Evolutionary conservation across 2,797 vertebrate species (phyloP).

Genomic region (Xenentodon cancila): DNA sequence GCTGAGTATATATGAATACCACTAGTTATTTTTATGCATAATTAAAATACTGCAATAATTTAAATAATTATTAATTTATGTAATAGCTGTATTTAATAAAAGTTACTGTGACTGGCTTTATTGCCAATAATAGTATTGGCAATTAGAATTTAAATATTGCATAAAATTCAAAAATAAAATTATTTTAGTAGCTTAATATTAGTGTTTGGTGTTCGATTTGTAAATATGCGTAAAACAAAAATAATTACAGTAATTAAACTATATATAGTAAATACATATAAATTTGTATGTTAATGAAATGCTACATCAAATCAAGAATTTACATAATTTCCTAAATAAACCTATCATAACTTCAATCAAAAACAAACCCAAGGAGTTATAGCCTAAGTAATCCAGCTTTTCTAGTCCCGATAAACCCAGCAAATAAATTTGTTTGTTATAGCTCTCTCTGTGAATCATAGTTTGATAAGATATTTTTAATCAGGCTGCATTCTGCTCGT

Average conservation of each 20-base stretch:
- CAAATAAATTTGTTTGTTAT: conserved; percentile 18
- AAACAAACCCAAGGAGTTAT: not conserved
- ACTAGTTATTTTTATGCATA: not conserved
- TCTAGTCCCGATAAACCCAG: not conserved
- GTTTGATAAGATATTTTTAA: conserved; percentile 55
- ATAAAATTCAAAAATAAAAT: too few species aligned
- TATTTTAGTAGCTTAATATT: too few species aligned
- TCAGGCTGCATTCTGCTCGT: conserved; percentile 52
- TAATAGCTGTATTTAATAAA: too few species aligned
- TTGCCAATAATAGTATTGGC: too few species aligned
- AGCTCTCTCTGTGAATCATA: conserved; percentile 43
- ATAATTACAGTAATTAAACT: too few species aligned
- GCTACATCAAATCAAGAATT: not conserved
- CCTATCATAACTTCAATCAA: not conserved
- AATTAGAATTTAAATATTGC: too few species aligned
- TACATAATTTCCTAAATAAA: conserved; percentile 6
- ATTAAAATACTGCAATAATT: not conserved
- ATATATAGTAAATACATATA: too few species aligned
- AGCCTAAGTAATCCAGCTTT: not conserved
- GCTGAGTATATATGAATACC: not conserved
- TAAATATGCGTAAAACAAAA: too few species aligned
- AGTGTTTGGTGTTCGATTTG: too few species aligned
- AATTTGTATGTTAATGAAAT: not conserved
- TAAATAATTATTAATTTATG: too few species aligned
- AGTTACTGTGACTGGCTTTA: too few species aligned